Percentiles rank a stretch among this genome's conserved stretches.
Conservation (phyloP, 2,113 vertebrate genomes). For the Gymnocephalus cernua region DNA sequence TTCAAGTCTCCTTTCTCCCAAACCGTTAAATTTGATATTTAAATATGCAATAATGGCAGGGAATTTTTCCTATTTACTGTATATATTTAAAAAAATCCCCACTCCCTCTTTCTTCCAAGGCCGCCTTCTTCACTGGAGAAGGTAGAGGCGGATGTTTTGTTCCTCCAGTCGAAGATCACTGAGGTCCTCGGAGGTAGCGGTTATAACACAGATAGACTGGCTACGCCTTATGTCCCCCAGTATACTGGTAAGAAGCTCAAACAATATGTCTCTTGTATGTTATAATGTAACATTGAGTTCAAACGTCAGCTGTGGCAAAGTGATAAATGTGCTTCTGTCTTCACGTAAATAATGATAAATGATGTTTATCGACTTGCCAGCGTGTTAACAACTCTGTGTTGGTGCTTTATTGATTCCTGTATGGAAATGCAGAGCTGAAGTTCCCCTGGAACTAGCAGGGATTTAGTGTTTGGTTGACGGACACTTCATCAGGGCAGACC, state of each 20-base stretch:
- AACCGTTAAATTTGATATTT: neutral
- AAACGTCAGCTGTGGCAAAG: neutral
- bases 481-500: slow-evolving; percentile 19
- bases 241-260: slow-evolving; percentile 78
- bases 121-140: slow-evolving; percentile 87
- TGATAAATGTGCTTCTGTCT: neutral
- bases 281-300: neutral
- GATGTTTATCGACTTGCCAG: neutral
- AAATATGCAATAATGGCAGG: neutral
- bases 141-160: slow-evolving; percentile 87
- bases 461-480: slow-evolving; percentile 14
- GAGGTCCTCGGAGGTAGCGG: slow-evolving; percentile 96
- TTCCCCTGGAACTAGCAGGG: neutral
- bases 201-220: slow-evolving; percentile 92
- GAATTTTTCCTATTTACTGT: neutral
- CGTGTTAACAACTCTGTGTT: neutral
- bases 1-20: neutral
- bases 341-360: neutral
- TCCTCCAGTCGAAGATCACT: slow-evolving; percentile 95
- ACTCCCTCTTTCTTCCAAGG: slow-evolving; percentile 66
- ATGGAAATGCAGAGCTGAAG: slow-evolving; percentile 4
- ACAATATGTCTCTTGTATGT: neutral
- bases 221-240: slow-evolving; percentile 93
- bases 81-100: neutral
- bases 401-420: slow-evolving; percentile 15